These are phyloP conservation scores for Diadophis punctatus DNA, from an alignment of 2,113 vertebrate genomes.

Conservation along the genomic window DNA sequence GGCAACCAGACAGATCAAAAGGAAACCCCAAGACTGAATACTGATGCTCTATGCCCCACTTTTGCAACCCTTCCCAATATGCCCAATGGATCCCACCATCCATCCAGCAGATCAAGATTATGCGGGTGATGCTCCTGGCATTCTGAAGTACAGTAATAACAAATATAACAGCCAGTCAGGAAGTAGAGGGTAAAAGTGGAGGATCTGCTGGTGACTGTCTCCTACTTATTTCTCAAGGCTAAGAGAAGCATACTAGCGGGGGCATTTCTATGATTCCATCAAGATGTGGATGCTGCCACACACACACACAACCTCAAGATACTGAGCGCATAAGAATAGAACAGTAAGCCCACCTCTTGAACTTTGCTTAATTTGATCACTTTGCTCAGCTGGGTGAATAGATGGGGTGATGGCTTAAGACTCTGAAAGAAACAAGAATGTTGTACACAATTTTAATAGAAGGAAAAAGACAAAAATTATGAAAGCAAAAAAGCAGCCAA, in stretches of 20 bases:
- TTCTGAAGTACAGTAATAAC: background rate
- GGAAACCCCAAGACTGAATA: background rate
- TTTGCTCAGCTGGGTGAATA: conserved; percentile 98
- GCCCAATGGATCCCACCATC: background rate
- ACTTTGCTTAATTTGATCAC: conserved; percentile 99
- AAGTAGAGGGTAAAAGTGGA: background rate
- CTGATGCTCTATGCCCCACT: background rate
- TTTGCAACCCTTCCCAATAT: background rate
- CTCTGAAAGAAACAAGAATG: conserved; percentile 80
- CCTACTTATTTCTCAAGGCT: background rate
- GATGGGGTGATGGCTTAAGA: conserved; percentile 95
- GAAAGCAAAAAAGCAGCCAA: background rate
- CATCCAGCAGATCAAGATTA: background rate
- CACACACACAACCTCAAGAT: background rate
- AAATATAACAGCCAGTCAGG: background rate
- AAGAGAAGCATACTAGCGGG: background rate
- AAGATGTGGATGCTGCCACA: background rate
- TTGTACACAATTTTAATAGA: background rate
- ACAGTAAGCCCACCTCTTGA: conserved; percentile 89
- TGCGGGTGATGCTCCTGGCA: background rate
- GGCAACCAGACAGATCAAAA: background rate
- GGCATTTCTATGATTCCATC: background rate
- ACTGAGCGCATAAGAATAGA: fast-evolving
- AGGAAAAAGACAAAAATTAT: background rate
- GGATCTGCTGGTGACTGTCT: background rate